Evolutionary conservation across 2,113 vertebrate species (phyloP).

Genomic region (Pteruthius melanotis): DNA sequence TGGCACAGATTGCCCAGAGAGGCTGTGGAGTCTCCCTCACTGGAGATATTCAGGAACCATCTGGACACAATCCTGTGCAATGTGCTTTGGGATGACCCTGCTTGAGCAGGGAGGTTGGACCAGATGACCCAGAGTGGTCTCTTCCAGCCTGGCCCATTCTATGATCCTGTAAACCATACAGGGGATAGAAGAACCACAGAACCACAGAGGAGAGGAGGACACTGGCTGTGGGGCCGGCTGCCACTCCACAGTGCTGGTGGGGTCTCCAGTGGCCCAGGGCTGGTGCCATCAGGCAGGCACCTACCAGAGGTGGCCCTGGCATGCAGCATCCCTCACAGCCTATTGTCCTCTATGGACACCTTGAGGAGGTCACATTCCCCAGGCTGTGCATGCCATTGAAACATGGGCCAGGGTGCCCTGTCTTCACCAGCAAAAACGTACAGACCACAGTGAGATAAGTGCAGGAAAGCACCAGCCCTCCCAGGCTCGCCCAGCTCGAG

Average conservation of each 20-base stretch:
- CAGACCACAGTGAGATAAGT: accelerated
- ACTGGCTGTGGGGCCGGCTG: background rate
- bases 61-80: background rate
- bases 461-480: background rate
- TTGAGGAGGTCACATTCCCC: background rate
- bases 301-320: background rate
- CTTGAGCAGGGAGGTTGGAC: background rate
- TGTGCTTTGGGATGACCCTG: background rate
- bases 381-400: background rate
- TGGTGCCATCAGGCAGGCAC: background rate
- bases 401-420: background rate
- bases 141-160: too few species aligned
- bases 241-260: background rate
- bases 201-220: background rate
- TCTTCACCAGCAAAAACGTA: background rate
- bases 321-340: background rate
- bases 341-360: background rate
- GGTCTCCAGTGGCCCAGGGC: background rate
- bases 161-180: background rate
- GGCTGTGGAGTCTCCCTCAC: background rate
- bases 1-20: background rate
- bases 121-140: too few species aligned
- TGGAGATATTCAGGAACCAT: background rate
- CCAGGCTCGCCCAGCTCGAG: accelerated
- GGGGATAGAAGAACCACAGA: background rate